Percentiles rank a stretch among this genome's conserved stretches.
phyloP scores from a whole-genome alignment of 2,113 vertebrate species.

The Lepus timidus region DNA sequence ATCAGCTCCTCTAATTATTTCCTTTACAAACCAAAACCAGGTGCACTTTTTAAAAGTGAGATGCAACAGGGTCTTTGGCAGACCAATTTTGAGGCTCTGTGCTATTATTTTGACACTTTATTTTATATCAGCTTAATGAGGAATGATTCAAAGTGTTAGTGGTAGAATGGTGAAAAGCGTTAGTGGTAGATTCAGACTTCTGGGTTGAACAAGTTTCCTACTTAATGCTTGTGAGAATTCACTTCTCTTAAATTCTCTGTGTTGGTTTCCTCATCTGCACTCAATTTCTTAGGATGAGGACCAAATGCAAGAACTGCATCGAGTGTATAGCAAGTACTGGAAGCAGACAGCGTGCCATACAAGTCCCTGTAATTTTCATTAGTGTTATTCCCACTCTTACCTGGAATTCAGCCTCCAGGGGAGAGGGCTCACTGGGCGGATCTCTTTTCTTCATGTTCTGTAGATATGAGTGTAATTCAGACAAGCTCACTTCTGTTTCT shows the following conservation, averaged over 20 bases:
- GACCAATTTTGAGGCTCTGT: neutral
- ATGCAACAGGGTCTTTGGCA: neutral
- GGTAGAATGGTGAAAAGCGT: neutral
- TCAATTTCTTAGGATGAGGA: neutral
- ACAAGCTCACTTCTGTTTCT: constrained; percentile 94
- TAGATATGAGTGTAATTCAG: constrained; percentile 91
- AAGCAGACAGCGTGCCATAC: accelerated
- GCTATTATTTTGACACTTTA: neutral
- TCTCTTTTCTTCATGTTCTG: constrained; percentile 89
- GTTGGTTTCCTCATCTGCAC: neutral
- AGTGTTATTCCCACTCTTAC: constrained; percentile 80
- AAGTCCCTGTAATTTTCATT: neutral
- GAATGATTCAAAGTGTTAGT: neutral
- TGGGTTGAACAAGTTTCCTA: neutral
- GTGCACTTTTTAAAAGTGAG: constrained; percentile 16
- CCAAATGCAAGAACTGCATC: neutral
- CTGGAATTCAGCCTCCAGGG: constrained; percentile 95
- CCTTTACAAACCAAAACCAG: constrained; percentile 65
- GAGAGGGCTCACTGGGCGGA: constrained; percentile 87
- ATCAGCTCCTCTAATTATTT: constrained; percentile 67
- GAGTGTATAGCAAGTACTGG: neutral
- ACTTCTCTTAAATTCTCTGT: neutral
- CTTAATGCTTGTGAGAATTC: accelerated
- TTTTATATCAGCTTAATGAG: constrained; percentile 3
- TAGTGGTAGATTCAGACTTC: neutral